Evolutionary conservation across 2,888 invertebrate genomes (phyloP).

Genomic region (Anticlea derivata): DNA sequence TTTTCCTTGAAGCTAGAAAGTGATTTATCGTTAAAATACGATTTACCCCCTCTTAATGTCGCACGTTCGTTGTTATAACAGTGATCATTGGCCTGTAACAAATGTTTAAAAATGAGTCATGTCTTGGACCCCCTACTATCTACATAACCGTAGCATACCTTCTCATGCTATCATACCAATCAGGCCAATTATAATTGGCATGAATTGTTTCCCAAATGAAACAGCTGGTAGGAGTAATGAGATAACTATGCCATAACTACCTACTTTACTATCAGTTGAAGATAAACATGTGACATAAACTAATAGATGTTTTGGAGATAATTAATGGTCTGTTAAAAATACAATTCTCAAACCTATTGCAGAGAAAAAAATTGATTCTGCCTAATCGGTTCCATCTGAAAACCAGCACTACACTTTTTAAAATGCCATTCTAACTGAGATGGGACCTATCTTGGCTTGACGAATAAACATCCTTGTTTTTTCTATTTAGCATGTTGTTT

Average conservation of each 20-base stretch:
- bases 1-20: conserved; percentile 21
- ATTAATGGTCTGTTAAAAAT: no score
- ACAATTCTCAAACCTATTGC: no score
- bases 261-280: neutral
- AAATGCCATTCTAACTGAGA: no score
- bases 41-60: neutral
- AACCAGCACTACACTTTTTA: no score
- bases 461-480: no score
- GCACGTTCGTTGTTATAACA: neutral
- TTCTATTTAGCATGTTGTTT: no score
- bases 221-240: neutral
- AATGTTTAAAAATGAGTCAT: conserved; percentile 49
- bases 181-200: neutral
- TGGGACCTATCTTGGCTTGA: no score
- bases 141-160: neutral
- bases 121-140: conserved; percentile 28
- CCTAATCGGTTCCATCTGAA: no score
- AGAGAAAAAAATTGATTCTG: no score
- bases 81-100: conserved; percentile 39
- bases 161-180: neutral
- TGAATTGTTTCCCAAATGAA: neutral
- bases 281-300: no score
- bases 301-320: no score
- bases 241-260: neutral
- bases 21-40: neutral